Conservation (phyloP, 2,113 vertebrate species). For the Stomatorhinus ivindoensis region DNA sequence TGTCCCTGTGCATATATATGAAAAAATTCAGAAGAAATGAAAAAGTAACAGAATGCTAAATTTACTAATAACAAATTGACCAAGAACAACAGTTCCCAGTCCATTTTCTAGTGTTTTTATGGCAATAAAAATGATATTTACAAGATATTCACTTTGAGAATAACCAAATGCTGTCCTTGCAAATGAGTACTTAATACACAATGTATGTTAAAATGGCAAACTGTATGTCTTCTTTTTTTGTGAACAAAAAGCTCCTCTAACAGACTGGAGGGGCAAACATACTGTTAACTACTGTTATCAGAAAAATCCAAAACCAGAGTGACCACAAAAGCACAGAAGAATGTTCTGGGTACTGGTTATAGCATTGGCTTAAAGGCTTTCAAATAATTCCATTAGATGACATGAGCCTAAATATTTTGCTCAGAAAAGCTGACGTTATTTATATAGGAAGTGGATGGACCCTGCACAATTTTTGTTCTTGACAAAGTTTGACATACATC, state of each 20-base stretch:
- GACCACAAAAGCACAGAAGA: neutral
- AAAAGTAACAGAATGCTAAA: neutral
- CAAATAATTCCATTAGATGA: conserved; percentile 22
- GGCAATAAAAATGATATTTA: neutral
- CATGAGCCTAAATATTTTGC: conserved; percentile 34
- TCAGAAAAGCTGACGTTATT: conserved; percentile 18
- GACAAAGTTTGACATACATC: conserved; percentile 19
- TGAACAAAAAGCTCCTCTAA: neutral
- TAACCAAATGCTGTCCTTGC: neutral
- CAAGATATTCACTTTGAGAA: neutral
- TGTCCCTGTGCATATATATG: neutral
- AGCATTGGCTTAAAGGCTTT: conserved; percentile 16
- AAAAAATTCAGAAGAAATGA: neutral
- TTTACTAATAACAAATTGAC: neutral
- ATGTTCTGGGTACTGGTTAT: neutral
- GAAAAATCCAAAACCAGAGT: neutral
- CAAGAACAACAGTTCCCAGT: neutral
- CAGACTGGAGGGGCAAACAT: neutral
- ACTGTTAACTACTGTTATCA: neutral
- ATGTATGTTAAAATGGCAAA: neutral
- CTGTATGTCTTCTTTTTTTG: neutral
- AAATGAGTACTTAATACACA: neutral
- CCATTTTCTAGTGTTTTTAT: neutral
- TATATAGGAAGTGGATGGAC: conserved; percentile 24
- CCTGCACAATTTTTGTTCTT: conserved; percentile 30